These are phyloP conservation scores for Chelonia mydas DNA, from an alignment of 2,797 vertebrate genomes.

Conservation along the genomic window DNA sequence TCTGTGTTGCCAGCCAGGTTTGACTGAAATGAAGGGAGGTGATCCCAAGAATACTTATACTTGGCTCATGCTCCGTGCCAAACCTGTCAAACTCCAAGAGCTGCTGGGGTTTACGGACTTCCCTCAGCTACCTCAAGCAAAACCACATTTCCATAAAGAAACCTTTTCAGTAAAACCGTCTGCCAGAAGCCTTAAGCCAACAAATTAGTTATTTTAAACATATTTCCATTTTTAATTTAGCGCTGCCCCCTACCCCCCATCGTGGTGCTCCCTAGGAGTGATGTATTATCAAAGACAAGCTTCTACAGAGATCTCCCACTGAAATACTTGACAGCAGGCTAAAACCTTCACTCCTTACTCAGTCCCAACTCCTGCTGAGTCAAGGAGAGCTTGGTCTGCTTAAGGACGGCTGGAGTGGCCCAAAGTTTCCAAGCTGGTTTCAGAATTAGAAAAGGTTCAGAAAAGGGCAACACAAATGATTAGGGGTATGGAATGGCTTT, in stretches of 20 bases:
- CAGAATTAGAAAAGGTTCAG: neutral
- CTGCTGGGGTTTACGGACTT: conserved; percentile 72
- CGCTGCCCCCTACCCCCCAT: conserved; percentile 18
- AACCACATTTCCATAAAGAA: conserved; percentile 76
- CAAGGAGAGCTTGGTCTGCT: neutral
- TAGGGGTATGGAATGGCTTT: too few species aligned
- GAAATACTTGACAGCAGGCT: neutral
- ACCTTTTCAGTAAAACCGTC: conserved; percentile 67
- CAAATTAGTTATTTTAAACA: conserved; percentile 43
- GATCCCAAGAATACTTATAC: conserved; percentile 16
- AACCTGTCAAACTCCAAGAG: conserved; percentile 57
- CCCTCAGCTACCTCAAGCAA: conserved; percentile 67
- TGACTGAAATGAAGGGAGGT: conserved; percentile 12
- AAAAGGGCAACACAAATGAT: too few species aligned
- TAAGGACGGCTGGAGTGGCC: neutral
- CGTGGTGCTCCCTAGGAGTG: neutral
- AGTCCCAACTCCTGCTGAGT: neutral
- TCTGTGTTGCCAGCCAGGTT: conserved; percentile 17
- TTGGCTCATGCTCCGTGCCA: conserved; percentile 49
- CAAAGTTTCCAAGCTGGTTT: neutral
- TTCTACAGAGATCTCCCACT: conserved; percentile 32
- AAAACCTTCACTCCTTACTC: neutral
- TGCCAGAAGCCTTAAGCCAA: conserved; percentile 69
- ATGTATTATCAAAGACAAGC: neutral
- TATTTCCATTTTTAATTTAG: neutral